Evolutionary conservation across 1,140 invertebrate species (phyloP), one percentile per base, ranked within the genome.

Genomic region (Hyles vespertilio): DNA sequence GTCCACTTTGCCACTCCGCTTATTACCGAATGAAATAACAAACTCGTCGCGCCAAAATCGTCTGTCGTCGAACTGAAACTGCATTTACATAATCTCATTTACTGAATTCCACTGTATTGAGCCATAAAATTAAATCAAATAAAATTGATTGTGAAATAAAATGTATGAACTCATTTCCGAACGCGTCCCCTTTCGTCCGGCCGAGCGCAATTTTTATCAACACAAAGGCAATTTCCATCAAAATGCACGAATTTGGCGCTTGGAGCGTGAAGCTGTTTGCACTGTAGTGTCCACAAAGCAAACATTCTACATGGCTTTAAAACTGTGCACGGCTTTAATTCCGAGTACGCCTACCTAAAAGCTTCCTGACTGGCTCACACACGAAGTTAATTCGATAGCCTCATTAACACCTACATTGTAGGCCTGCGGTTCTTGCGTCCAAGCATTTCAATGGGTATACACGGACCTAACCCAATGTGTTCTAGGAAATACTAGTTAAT

Each of bases 81-180:
- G 54, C 58, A 65, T 60, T 65, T 65, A 65, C 46, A 65, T 57
- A 55, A 61, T 64, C 56, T 63, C 52, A 67, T 61, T 67, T 58
- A 59, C 54, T 54, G 44, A 40, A 34, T 36, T 43, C 51, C 46
- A 58, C 55, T 62, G 58, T 57, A 59, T 61, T 66, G 60, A 53
- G 65, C 60, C 69, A 79, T 79, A 74, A 74, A 74, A 70, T 75
- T 80, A 78, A 76, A 80, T 73, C 70, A 77, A 76, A 72, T 63
- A 71, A 68, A 76, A 67, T 69, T 55, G 61, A 73, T 70, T 67
- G 69, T 68, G 69, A 67, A 74, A 74, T 73, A 76, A 70, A 80
- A 82, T 77, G 72, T 72, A 79, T 80, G 69, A 75, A 72, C 69
- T 79, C 69, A 82, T 82, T 79, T 80, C 73, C 76, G 73, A 69